Evolutionary conservation across 2,797 vertebrate species (phyloP).

Genomic region (Smutsia gigantea): DNA sequence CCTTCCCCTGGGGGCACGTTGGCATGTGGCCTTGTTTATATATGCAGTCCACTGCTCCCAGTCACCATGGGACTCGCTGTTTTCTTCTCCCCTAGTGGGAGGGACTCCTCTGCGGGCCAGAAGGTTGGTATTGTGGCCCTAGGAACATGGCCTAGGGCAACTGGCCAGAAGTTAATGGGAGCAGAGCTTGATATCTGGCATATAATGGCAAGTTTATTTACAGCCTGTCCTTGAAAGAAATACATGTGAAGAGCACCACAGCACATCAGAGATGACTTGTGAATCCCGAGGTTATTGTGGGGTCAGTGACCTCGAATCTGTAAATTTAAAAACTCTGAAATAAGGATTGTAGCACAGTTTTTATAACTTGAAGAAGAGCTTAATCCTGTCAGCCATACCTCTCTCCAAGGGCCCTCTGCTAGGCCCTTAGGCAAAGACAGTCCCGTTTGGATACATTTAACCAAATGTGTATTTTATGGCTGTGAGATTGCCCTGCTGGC

Average conservation of each 20-base stretch:
- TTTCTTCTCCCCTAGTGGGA: not conserved
- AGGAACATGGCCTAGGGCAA: not conserved
- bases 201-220: slow-evolving; percentile 43
- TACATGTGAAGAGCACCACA: not conserved
- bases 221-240: slow-evolving; percentile 25
- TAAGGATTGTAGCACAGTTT: not conserved
- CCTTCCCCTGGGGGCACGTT: not conserved
- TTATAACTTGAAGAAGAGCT: not conserved
- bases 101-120: not conserved
- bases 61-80: not conserved
- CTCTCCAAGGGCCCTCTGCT: not conserved
- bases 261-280: slow-evolving; percentile 11
- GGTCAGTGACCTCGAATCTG: not conserved
- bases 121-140: not conserved
- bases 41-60: not conserved
- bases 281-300: not conserved
- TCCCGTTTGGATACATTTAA: not conserved
- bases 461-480: not conserved
- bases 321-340: slow-evolving; percentile 3
- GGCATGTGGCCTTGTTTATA: not conserved
- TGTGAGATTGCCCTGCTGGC: not conserved
- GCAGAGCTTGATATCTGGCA: not conserved
- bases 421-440: not conserved
- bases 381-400: accelerated
- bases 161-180: not conserved